Base-by-base conservation (phyloP, 1,140 invertebrate genomes). In the Drosophila bipectinata region DNA sequence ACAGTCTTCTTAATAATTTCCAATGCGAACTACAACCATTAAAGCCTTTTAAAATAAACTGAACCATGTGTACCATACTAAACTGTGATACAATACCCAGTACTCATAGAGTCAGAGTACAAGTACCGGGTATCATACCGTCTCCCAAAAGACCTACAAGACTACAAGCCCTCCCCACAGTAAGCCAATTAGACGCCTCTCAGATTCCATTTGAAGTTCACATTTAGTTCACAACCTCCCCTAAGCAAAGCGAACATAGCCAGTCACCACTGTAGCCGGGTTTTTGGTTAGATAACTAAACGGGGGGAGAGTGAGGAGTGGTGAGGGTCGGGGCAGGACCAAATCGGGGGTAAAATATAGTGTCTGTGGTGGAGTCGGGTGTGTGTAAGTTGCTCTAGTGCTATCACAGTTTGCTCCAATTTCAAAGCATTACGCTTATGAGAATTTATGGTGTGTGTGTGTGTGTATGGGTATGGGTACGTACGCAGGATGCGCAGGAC, bases 371-470 rank as follows among this genome's bases (percentile, higher is more conserved):
- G 47, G 54, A 54, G 18, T 73, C 37, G 71, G 52, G 60, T 51
- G 53, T 45, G 60, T 56, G 53, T 45, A 34, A 41, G 56, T 48
- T 64, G 53, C 51, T 76, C 54, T 56, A 64, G 63, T 56, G 51
- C 56, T 68, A 76, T 76, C 72, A 60, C 72, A 76, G 72, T 82
- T 87, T 87, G 82, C 82, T 87, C 75, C 78, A 87, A 88, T 88
- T 88, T 75, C 69, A 82, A 87, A 81, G 78, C 82, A 87, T 87
- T 87, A 87, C 79, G 83, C 82, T 87, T 87, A 87, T 87, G 83
- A 87, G 82, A 87, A 87, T 87, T 87, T 82, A 87, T 88, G 83
- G 76, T 72, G 63, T 18, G 44, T 47, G 41, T 34, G 32, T 34
- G 32, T 34, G 30, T 32, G 30, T 32, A 9, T 34, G 32, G 9